Conservation (phyloP, 2,888 invertebrate genomes). For the Callosobruchus maculatus region DNA sequence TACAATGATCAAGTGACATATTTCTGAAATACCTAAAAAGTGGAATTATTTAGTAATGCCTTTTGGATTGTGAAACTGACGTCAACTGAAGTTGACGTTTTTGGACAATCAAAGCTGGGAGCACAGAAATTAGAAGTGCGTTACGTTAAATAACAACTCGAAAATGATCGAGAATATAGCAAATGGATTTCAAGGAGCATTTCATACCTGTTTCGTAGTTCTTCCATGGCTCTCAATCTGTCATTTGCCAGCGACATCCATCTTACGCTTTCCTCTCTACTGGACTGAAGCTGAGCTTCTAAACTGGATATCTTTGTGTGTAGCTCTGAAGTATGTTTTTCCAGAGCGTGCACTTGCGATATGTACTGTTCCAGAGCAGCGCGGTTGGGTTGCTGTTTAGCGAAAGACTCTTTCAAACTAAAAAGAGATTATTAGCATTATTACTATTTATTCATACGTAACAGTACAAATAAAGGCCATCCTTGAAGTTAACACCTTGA, state of each 20-base stretch:
- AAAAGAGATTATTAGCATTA: neutral
- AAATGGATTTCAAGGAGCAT: neutral
- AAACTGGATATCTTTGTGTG: conserved; percentile 52
- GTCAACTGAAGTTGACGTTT: no score
- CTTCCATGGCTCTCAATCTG: conserved; percentile 63
- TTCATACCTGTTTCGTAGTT: conserved; percentile 40
- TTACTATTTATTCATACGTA: neutral
- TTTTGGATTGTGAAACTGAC: no score
- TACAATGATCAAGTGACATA: no score
- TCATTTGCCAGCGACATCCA: conserved; percentile 68
- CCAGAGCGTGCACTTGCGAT: conserved; percentile 52
- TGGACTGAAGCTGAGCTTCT: conserved; percentile 53
- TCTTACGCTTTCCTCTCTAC: conserved; percentile 55
- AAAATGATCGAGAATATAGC: no score
- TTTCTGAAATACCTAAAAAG: no score
- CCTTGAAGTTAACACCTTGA: no score
- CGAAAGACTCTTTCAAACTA: conserved; percentile 29
- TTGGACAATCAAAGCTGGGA: no score
- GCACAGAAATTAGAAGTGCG: no score
- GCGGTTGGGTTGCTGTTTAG: conserved; percentile 27
- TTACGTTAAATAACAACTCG: no score
- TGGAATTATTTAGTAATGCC: no score
- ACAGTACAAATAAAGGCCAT: no score
- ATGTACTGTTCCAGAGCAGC: conserved; percentile 45
- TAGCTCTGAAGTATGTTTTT: conserved; percentile 54